Conservation (phyloP, 2,113 vertebrate genomes). For the Oreochromis aureus region DNA sequence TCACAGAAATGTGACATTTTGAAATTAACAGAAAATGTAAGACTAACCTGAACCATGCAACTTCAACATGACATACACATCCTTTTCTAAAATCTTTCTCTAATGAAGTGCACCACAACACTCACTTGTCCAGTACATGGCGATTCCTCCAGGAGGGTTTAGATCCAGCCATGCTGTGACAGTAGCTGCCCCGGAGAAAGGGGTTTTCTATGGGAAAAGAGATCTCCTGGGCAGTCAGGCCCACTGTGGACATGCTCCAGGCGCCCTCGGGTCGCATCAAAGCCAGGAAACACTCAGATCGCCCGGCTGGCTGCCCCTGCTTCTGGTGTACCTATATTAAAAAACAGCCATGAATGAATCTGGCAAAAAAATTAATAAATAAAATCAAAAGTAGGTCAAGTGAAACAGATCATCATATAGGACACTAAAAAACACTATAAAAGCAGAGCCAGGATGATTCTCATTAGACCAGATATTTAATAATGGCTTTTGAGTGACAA, state of each 20-base stretch:
- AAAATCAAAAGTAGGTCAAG: constrained; percentile 7
- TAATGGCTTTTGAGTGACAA: background rate
- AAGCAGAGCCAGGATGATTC: background rate
- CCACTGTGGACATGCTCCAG: constrained; percentile 88
- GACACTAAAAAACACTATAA: background rate
- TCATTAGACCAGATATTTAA: background rate
- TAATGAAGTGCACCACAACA: background rate
- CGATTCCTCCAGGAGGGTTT: constrained; percentile 80
- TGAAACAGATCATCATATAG: background rate
- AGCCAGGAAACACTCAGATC: constrained; percentile 70
- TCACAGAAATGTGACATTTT: background rate
- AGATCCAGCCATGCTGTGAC: constrained; percentile 80
- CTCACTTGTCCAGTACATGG: constrained; percentile 83
- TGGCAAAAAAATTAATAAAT: background rate
- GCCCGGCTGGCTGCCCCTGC: constrained; percentile 55
- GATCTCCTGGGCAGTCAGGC: constrained; percentile 89
- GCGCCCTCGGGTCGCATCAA: constrained; percentile 75
- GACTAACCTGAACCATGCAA: background rate
- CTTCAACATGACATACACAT: background rate
- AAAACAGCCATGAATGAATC: constrained; percentile 9
- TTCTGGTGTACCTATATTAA: constrained; percentile 51
- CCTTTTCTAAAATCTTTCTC: background rate
- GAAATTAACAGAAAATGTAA: background rate
- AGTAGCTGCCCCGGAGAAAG: constrained; percentile 78
- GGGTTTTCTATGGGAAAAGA: constrained; percentile 80